These are phyloP conservation scores for Aegypius monachus DNA, from an alignment of 2,113 vertebrate genomes.

Conservation along the genomic window DNA sequence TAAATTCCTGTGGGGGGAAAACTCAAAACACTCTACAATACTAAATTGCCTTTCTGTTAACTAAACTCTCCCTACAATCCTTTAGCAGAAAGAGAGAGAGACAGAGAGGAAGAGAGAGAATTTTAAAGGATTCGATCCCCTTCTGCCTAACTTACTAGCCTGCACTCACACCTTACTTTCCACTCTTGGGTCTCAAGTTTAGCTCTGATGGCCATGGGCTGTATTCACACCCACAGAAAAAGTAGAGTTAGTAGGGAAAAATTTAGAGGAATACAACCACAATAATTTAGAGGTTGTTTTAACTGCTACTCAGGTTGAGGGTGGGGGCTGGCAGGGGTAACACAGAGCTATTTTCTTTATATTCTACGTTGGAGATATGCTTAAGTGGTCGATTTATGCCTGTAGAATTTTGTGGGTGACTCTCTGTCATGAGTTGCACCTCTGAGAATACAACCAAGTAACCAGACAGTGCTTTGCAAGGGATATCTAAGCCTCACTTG, in stretches of 20 bases:
- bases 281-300: background rate
- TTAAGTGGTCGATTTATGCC: background rate
- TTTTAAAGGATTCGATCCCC: background rate
- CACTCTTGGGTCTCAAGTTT: background rate
- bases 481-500: background rate
- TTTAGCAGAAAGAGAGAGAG: background rate
- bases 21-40: background rate
- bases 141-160: background rate
- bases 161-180: background rate
- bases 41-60: background rate
- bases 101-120: background rate
- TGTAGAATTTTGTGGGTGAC: background rate
- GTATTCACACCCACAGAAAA: background rate
- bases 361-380: background rate
- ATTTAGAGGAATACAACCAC: background rate
- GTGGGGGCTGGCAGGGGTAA: rapidly evolving
- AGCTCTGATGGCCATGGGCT: background rate
- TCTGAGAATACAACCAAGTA: background rate
- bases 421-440: background rate
- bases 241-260: background rate
- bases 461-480: background rate
- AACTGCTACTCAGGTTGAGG: background rate
- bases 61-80: background rate
- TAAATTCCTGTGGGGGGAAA: background rate
- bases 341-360: background rate